Conservation (phyloP, 2,888 invertebrate genomes). For the Drosophila conformis region DNA sequence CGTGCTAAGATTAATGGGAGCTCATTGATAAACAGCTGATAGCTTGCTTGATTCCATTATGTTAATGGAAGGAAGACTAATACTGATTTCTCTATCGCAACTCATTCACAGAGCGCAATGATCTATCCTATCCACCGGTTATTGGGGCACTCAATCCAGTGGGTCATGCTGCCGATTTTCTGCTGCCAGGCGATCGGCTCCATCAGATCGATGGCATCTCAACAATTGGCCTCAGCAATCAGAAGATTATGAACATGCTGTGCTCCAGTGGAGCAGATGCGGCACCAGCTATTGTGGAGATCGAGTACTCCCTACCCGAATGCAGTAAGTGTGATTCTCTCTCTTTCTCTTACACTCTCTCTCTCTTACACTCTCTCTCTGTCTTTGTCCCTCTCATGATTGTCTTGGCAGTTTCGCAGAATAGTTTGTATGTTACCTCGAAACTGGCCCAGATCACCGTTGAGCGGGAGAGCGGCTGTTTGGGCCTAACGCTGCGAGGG, state of each 20-base stretch:
- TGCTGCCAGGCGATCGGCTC: slow-evolving; percentile 92
- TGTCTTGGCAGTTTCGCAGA: slow-evolving; percentile 87
- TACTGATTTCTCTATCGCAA: slow-evolving; percentile 13
- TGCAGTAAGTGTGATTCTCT: slow-evolving; percentile 87
- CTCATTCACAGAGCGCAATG: slow-evolving; percentile 81
- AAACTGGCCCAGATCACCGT: slow-evolving; percentile 92
- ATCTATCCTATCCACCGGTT: slow-evolving; percentile 85
- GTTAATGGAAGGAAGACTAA: slow-evolving; percentile 19
- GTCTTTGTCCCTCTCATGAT: not conserved
- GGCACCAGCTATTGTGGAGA: slow-evolving; percentile 91
- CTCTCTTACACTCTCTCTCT: not conserved
- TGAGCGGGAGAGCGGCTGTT: slow-evolving; percentile 91
- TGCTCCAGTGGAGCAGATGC: slow-evolving; percentile 86
- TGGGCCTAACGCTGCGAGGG: slow-evolving; percentile 94
- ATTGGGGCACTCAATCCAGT: slow-evolving; percentile 84
- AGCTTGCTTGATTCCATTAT: slow-evolving; percentile 10
- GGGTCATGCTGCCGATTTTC: slow-evolving; percentile 88
- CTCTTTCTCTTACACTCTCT: not conserved
- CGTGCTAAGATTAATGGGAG: not conserved
- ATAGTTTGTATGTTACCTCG: slow-evolving; percentile 90
- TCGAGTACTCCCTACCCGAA: slow-evolving; percentile 93
- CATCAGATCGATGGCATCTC: slow-evolving; percentile 93
- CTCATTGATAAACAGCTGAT: not conserved
- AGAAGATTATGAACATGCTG: slow-evolving; percentile 90
- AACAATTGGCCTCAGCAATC: slow-evolving; percentile 90